Evolutionary conservation across 2,888 invertebrate genomes (phyloP), one percentile per base, ranked within the genome.

Genomic region (Parochlus steinenii): DNA sequence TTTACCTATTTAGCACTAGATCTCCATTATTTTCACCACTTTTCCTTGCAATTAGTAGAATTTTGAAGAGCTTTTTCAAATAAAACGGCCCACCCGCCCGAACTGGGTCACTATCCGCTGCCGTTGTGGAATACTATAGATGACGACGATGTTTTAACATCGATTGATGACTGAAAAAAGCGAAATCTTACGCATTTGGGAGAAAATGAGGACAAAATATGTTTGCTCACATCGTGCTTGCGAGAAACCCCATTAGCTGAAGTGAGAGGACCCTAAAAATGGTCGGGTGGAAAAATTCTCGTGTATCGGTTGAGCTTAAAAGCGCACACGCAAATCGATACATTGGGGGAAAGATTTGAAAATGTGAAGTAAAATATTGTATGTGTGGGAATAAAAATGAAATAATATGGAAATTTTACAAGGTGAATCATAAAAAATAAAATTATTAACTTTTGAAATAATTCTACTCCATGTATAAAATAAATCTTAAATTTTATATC

Each of bases 81-180:
- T 29, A 37, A 33, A 42, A 41, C 39, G 43, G 42, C 42, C 43
- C 43, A 42, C 43, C 43, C 43, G 43, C 41, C 41, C 42, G 38
- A 38, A 42, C 41, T 44, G 44, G 45, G 45, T 45, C 44, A 45
- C 42, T 42, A 41, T 40, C 36, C 41, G 42, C 34, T 43, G 39
- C 26, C 18, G 6, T 17, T 10, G 23, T 14, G 27, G 26, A 33
- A 24, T 32, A 33, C 38, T 28, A 33, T 17, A 12, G n/a, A 19
- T 28, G 28, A 28, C 28, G 32, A 28, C 38, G 11, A 31, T 33
- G 27, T 16, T 16, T 26, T 18, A 29, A 12, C 32, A 28, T 38
- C 33, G 32, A 38, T 32, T 33, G 38, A 33, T 31, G 15, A 22
- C 14, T 22, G 27, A 31, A 31, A 26, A 29, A 37, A 31, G 26